Base-by-base conservation (phyloP, 2,888 invertebrate genomes). In the Andrena minutula region DNA sequence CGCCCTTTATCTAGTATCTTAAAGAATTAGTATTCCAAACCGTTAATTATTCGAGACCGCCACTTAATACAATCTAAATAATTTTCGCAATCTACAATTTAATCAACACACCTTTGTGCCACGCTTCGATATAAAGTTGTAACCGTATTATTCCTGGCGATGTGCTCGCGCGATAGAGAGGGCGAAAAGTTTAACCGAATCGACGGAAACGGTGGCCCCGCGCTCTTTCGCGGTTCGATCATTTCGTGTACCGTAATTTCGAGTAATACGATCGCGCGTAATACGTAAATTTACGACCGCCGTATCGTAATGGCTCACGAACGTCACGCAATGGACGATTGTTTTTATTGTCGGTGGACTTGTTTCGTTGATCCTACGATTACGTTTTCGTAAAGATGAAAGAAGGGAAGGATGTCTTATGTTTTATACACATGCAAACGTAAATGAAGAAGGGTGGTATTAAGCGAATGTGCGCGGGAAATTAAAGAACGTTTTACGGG, bases 1-100 rank as follows among this genome's bases (percentile, higher is more conserved):
- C 23, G 7, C 16, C n/a, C 41, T 16, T 65, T 79, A 79, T 79
- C 79, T 70, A 5, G 65, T 79, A 79, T 79, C 79, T 79, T 41
- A 41, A 71, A 51, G 64, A 79, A 79, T 79, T 69, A 51, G 51
- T 70, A 65, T 47, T 79, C 65, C 65, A 65, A 65, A 1, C 79
- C 2, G 20, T 32, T 65, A 79, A 79, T 79, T 79, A 79, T 64
- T 23, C 60, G 26, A 41, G 23, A 4, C 23, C 35, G 26, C 32
- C n/a, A 28, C 12, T 60, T 65, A 51, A 51, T 47, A 32, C 30
- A 53, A 65, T 79, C 58, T 41, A 30, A 70, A 60, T 12, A 49
- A 79, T 71, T 65, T 26, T 26, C 23, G 1, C 10, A 60, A 79
- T 65, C 70, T 79, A 16, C 26, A 60, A 79, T 41, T 41, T 41